Evolutionary conservation across 2,113 vertebrate species (phyloP).

Genomic region (Rostratula benghalensis): DNA sequence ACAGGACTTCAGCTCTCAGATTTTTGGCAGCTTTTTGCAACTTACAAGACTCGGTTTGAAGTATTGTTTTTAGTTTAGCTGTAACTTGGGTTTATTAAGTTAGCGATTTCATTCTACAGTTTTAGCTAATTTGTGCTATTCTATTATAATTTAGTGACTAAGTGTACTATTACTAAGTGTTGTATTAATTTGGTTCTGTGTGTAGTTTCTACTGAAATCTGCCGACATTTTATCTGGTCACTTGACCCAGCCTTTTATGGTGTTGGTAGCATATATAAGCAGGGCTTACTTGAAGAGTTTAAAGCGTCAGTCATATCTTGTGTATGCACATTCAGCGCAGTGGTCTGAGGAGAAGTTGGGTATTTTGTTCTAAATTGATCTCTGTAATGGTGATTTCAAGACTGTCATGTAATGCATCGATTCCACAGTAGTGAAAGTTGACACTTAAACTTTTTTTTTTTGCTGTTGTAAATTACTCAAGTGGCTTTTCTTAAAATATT

Average conservation of each 20-base stretch:
- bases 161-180: neutral
- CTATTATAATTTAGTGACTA: neutral
- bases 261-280: neutral
- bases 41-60: neutral
- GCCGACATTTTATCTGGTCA: neutral
- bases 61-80: neutral
- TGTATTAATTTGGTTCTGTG: neutral
- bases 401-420: neutral
- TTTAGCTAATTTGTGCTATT: neutral
- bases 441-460: neutral
- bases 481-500: neutral
- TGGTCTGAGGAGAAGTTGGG: neutral
- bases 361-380: neutral
- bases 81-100: neutral
- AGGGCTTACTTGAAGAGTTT: neutral
- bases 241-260: neutral
- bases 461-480: neutral
- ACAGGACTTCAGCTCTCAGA: neutral
- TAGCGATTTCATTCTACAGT: neutral
- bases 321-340: neutral
- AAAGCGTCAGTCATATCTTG: neutral
- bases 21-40: neutral
- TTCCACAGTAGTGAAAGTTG: neutral
- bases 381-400: neutral
- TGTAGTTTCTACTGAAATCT: neutral